A percentile compares a stretch with the other conserved stretches of the same genome.
Evolutionary conservation across 2,888 invertebrate species (phyloP).

Genomic region (Margaritifera margaritifera): DNA sequence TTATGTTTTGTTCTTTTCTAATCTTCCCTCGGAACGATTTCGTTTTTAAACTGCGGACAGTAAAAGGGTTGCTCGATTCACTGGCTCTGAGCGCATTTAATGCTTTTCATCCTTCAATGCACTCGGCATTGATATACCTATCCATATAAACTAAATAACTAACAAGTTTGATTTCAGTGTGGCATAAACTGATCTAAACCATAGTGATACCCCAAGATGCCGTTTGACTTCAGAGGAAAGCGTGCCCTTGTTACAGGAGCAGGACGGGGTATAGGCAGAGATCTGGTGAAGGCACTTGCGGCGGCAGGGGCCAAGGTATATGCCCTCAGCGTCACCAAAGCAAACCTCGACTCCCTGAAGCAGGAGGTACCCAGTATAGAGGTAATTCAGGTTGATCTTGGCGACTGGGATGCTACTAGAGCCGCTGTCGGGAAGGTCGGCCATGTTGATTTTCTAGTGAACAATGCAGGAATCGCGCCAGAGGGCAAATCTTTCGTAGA

Average conservation of each 20-base stretch:
- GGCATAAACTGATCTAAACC: no score
- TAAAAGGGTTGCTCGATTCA: no score
- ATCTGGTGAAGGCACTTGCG: constrained; percentile 80
- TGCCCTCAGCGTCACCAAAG: constrained; percentile 82
- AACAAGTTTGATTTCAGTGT: no score
- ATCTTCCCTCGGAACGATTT: no score
- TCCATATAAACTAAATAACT: no score
- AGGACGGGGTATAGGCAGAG: constrained; percentile 87
- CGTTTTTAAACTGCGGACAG: no score
- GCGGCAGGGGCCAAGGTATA: constrained; percentile 84
- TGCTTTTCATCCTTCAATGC: no score
- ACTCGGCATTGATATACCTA: no score
- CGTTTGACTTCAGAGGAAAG: constrained; percentile 76
- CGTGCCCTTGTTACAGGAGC: constrained; percentile 90
- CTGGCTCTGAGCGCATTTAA: no score
- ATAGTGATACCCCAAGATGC: constrained; percentile 20
- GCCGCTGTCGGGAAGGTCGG: constrained; percentile 78
- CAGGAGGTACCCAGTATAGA: constrained; percentile 39
- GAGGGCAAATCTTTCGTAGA: constrained; percentile 83
- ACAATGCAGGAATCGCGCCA: constrained; percentile 88
- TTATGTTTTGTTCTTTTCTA: no score
- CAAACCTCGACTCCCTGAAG: constrained; percentile 80
- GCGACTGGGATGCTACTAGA: constrained; percentile 84
- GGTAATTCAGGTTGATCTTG: constrained; percentile 80
- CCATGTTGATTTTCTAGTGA: constrained; percentile 86